Evolutionary conservation across 2,888 invertebrate species (phyloP).

Genomic region (Alloplasta piceator): DNA sequence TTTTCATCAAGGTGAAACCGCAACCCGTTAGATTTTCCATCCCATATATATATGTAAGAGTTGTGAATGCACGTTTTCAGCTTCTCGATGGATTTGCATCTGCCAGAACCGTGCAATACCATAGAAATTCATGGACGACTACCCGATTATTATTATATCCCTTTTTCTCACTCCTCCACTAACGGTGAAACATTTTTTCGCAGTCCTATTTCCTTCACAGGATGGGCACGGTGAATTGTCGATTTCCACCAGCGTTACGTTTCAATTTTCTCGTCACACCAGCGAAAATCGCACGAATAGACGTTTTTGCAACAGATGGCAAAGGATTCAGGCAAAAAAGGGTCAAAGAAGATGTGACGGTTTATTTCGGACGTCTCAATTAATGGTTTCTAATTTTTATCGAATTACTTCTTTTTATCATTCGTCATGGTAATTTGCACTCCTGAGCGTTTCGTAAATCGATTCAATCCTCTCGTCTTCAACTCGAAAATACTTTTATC

Average conservation of each 20-base stretch:
- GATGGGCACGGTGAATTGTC: constrained; percentile 68
- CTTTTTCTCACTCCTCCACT: constrained; percentile 49
- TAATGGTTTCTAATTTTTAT: too few relatives aligned
- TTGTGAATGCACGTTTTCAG: constrained; percentile 44
- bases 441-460: too few relatives aligned
- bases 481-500: too few relatives aligned
- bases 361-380: too few relatives aligned
- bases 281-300: too few relatives aligned
- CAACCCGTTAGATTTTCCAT: constrained; percentile 81
- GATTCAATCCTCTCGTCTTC: too few relatives aligned
- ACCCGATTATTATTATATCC: constrained; percentile 33
- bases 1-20: constrained; percentile 64
- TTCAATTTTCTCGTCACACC: constrained; percentile 64
- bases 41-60: constrained; percentile 1
- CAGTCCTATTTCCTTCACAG: constrained; percentile 39
- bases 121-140: constrained; percentile 2
- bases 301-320: too few relatives aligned
- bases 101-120: constrained; percentile 43
- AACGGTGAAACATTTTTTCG: constrained; percentile 74
- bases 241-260: constrained; percentile 62
- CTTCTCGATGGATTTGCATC: constrained; percentile 58
- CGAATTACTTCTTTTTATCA: too few relatives aligned
- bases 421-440: too few relatives aligned
- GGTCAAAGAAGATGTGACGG: too few relatives aligned
- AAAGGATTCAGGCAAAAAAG: too few relatives aligned